Conservation (phyloP, 2,797 vertebrate genomes). For the Lacerta bilineata region DNA sequence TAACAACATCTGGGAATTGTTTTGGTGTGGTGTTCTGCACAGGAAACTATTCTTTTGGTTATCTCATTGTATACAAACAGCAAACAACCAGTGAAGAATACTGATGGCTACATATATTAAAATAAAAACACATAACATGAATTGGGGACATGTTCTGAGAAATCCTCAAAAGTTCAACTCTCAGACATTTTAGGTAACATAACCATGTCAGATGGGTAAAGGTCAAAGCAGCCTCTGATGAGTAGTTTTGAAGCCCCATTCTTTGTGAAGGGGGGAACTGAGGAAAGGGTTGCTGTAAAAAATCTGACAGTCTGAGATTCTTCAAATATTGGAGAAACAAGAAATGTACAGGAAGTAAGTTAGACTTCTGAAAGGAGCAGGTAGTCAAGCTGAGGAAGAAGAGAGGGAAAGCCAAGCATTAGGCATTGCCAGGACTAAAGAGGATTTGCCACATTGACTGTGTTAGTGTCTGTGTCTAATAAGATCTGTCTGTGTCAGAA, state of each 20-base stretch:
- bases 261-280: neutral
- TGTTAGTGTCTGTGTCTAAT: neutral
- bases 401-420: neutral
- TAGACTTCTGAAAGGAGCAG: neutral
- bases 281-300: neutral
- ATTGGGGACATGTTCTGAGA: neutral
- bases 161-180: neutral
- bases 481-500: neutral
- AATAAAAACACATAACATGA: neutral
- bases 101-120: neutral
- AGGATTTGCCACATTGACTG: neutral
- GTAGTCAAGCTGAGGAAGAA: slow-evolving; percentile 11
- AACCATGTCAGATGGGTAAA: neutral
- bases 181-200: neutral
- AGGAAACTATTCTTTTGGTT: neutral
- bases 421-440: neutral
- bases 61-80: neutral
- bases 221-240: neutral
- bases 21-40: neutral
- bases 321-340: neutral
- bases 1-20: neutral
- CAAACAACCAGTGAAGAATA: neutral
- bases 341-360: neutral
- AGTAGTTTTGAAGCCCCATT: slow-evolving; percentile 5
- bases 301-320: neutral